Base-by-base conservation (phyloP, 2,888 invertebrate species). In the Pristionchus exspectatus region DNA sequence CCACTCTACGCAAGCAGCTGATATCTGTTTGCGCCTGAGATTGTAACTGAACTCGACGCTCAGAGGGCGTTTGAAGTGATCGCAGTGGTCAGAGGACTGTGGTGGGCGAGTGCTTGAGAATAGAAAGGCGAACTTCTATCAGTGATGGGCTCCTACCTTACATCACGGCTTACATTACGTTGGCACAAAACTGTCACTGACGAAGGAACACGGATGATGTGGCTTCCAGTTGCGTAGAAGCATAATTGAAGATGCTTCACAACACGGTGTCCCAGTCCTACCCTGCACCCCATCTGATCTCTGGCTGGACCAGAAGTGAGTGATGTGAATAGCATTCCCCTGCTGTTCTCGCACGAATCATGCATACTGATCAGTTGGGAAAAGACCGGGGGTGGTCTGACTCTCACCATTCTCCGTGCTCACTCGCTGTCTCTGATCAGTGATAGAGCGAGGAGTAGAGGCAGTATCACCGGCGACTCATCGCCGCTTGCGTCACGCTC, bases 291-390 rank as follows among this genome's bases (percentile, higher is more conserved):
- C 74, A 74, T 33, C 30, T 74, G 74, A 74, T 74, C 74, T 74
- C 74, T 74, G 38, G 9, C 74, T 72, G 63, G 63, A 63, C 38
- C 16, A 38, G 38, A 33, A 9, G 21, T 18, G 30, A 24, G 63
- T 33, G 38, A 21, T 74, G 74, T 72, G 74, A 74, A 33, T 27
- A 30, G 74, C 74, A 74, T 74, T 74, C 38, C 74, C 38, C 38
- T 33, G 74, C 30, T 33, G 69, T 33, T 72, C 69, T 72, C 69
- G 27, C 63, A 10, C 69, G 74, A 74, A 74, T 74, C 33, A 38
- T 74, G 74, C 74, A 74, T 74, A 74, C 74, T 74, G 38, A 74
- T 74, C 69, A 33, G 44, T 74, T 24, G 74, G 30, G 83, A 56
- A 56, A 18, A 56, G 56, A 56, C 56, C 56, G 56, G 16, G 56